Conservation (phyloP, 2,113 vertebrate genomes). For the Peromyscus maniculatus region DNA sequence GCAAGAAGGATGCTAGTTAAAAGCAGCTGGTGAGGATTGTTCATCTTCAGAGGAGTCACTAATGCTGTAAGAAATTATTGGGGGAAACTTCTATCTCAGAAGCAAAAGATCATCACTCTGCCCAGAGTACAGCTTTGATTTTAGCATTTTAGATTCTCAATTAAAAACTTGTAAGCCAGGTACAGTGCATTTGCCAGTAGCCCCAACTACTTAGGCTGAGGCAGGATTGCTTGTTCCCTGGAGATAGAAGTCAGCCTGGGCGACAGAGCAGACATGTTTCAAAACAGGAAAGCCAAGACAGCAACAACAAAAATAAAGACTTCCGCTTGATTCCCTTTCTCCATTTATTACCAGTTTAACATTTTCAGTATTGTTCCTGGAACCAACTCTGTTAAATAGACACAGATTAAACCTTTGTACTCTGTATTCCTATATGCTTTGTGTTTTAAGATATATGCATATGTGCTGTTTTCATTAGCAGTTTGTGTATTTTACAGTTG, state of each 20-base stretch:
- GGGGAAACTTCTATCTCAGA: not conserved
- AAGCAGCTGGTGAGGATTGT: not conserved
- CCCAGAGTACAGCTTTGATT: conserved; percentile 18
- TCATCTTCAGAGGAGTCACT: conserved; percentile 45
- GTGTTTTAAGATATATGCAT: not conserved
- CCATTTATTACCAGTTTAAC: conserved; percentile 24
- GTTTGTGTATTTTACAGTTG: conserved; percentile 5
- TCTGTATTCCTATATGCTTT: conserved; percentile 28
- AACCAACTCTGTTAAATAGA: not conserved
- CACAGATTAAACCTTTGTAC: conserved; percentile 5
- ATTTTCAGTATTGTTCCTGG: conserved; percentile 11
- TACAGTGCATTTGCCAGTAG: not conserved
- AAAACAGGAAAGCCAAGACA: not conserved
- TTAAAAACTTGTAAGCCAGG: conserved; percentile 17
- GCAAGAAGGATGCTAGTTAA: not conserved
- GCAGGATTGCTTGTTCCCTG: not conserved
- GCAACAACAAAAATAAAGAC: not conserved
- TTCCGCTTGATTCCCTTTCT: conserved; percentile 7
- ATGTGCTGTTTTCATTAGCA: conserved; percentile 42
- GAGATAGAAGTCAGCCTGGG: not conserved
- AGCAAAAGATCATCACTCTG: conserved; percentile 13
- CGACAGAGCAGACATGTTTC: not conserved
- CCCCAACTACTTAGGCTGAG: not conserved
- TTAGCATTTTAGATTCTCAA: conserved; percentile 17
- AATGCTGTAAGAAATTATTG: conserved; percentile 6